phyloP scores from a whole-genome alignment of 2,888 invertebrate species.

The Elmis aenea region DNA sequence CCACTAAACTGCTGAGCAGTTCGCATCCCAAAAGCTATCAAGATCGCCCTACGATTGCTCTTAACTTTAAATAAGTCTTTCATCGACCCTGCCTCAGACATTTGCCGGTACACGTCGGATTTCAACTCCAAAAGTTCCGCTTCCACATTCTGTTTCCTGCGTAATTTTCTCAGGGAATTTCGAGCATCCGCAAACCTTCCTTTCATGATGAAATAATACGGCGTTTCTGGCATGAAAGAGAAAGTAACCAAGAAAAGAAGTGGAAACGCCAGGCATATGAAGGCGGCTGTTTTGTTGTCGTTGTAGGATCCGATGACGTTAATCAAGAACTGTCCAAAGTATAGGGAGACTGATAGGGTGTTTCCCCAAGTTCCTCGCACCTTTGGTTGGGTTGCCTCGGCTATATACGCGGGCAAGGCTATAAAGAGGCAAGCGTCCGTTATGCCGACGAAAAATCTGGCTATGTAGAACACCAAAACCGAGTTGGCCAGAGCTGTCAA shows the following conservation, averaged over 20 bases:
- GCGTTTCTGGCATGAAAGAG: slow-evolving; percentile 57
- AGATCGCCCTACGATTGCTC: slow-evolving; percentile 32
- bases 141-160: slow-evolving; percentile 29
- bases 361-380: slow-evolving; percentile 37
- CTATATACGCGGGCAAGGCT: slow-evolving; percentile 33
- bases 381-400: slow-evolving; percentile 34
- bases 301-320: slow-evolving; percentile 55
- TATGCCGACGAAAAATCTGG: slow-evolving; percentile 32
- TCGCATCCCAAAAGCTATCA: slow-evolving; percentile 31
- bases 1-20: slow-evolving; percentile 34
- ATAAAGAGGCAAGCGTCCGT: slow-evolving; percentile 31
- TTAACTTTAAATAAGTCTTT: slow-evolving; percentile 30
- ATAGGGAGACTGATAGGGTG: slow-evolving; percentile 26
- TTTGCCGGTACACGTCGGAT: slow-evolving; percentile 33
- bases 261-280: slow-evolving; percentile 55
- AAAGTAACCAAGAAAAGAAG: slow-evolving; percentile 53
- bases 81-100: slow-evolving; percentile 35
- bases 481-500: slow-evolving; percentile 27
- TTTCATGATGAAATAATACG: slow-evolving; percentile 34
- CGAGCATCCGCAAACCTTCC: slow-evolving; percentile 29
- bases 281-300: slow-evolving; percentile 50
- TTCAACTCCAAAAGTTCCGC: slow-evolving; percentile 28
- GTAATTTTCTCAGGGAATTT: slow-evolving; percentile 27
- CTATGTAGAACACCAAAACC: slow-evolving; percentile 32
- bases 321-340: slow-evolving; percentile 31